A percentile compares a stretch with the other conserved stretches of the same genome.
Evolutionary conservation across 2,888 invertebrate species (phyloP).

Genomic region (Volucella zonaria): DNA sequence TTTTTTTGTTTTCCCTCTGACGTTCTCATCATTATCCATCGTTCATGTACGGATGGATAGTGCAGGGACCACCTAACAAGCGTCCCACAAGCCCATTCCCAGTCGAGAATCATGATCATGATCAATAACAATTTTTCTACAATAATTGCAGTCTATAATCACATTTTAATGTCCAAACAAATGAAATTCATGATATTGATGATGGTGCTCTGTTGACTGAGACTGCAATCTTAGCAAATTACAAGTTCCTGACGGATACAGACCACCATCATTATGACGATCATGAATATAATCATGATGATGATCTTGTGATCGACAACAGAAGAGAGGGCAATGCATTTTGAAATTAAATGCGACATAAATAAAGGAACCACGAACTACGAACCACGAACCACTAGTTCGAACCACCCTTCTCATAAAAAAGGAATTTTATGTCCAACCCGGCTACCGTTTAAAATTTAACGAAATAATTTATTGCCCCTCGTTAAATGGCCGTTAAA

Average conservation of each 20-base stretch:
- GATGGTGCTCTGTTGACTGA: conserved; percentile 9
- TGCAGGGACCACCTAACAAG: conserved; percentile 56
- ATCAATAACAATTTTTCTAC: conserved; percentile 12
- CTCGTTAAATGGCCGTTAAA: conserved; percentile 62
- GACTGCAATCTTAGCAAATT: conserved; percentile 15
- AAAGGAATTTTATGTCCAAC: conserved; percentile 37
- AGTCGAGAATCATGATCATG: conserved; percentile 13
- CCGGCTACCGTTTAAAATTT: conserved; percentile 66
- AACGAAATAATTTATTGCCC: conserved; percentile 70
- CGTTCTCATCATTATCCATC: background rate
- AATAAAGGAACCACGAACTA: background rate
- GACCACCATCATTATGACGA: conserved; percentile 33
- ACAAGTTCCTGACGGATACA: background rate
- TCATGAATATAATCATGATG: conserved; percentile 3
- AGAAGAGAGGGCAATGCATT: background rate
- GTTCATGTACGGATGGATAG: background rate
- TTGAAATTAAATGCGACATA: too few relatives aligned
- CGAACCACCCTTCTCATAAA: conserved; percentile 42
- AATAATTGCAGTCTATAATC: conserved; percentile 63
- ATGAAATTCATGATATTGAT: conserved; percentile 53
- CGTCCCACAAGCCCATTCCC: conserved; percentile 13
- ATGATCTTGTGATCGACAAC: conserved; percentile 19
- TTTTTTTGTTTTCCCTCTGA: background rate
- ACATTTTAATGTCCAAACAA: conserved; percentile 61
- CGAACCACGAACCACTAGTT: conserved; percentile 2